Evolutionary conservation across 2,797 vertebrate species (phyloP).

Genomic region (Ibycter americanus): DNA sequence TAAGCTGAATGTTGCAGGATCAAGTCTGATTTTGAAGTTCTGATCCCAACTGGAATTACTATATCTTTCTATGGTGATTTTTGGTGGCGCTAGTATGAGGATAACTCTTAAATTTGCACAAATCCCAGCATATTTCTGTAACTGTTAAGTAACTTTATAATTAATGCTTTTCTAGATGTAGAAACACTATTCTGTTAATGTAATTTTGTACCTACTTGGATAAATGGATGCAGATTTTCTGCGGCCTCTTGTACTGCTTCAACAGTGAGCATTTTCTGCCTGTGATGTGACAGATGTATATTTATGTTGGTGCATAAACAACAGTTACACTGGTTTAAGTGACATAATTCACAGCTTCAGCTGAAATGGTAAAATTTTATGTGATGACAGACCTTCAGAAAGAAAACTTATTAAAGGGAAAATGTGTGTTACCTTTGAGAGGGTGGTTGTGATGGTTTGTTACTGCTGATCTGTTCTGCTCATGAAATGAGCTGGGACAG

Average conservation of each 20-base stretch:
- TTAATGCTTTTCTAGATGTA: background rate
- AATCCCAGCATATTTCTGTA: background rate
- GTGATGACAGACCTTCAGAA: background rate
- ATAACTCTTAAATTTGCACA: background rate
- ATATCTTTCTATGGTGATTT: background rate
- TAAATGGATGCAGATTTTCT: background rate
- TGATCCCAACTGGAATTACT: background rate
- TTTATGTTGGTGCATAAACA: background rate
- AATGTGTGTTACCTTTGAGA: background rate
- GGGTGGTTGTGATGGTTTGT: background rate
- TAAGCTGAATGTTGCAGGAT: background rate
- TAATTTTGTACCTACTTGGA: background rate
- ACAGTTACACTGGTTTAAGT: background rate
- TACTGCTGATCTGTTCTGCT: background rate
- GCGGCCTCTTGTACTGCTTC: background rate
- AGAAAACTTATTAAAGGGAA: background rate
- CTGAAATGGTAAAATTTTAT: background rate
- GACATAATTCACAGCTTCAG: background rate
- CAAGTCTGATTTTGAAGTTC: background rate
- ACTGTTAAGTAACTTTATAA: background rate
- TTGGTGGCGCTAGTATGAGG: background rate
- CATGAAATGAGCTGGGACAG: background rate
- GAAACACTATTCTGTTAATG: background rate
- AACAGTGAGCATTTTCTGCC: background rate
- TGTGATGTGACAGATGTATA: background rate